Evolutionary conservation across 2,888 invertebrate genomes (phyloP), one percentile per base, ranked within the genome.

Genomic region (Drosophila subsilvestris): DNA sequence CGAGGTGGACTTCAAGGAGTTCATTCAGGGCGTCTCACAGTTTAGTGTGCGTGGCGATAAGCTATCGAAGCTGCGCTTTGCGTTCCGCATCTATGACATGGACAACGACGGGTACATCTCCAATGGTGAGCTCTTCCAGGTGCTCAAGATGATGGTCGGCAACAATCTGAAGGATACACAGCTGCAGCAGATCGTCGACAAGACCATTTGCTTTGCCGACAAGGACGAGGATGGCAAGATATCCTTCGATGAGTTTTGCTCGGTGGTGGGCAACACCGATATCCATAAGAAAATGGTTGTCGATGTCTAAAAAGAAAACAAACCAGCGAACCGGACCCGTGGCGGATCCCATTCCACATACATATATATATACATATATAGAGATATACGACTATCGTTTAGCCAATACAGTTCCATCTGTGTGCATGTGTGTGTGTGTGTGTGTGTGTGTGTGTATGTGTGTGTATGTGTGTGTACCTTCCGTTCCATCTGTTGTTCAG

Each of bases 261-360:
- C 97, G 90, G 99, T 99, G 90, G 99, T 99, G 90, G 99, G 99
- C 91, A 98, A 98, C 93, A 98, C 99, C 89, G 99, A 99, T 94
- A 99, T 99, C 91, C 99, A 99, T 94, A 99, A 99, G 96, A 99
- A 99, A 94, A 99, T 99, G 99, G 99, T 99, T 89, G 99, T 99
- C 89, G 99, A 99, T 94, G 99, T 99, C 93, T 99, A 96, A 95
- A 8, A 6, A 29, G 22, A 27, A 22, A 10, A 32, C 5, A 12
- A 29, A 25, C 2, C 32, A 12, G 6, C 32, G 55, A 9, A 22
- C 12, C 17, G 37, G 14, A 29, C 1, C 20, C 6, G 10, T 10
- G 43, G 25, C 9, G 27, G 17, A 25, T 14, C 29, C 29, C 14
- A 22, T 20, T 47, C 25, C 17, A 54, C 22, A 45, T 12, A 25